These are phyloP conservation scores for Zhuqinia jingwanae DNA, from an alignment of 2,888 invertebrate species.

Conservation along the genomic window DNA sequence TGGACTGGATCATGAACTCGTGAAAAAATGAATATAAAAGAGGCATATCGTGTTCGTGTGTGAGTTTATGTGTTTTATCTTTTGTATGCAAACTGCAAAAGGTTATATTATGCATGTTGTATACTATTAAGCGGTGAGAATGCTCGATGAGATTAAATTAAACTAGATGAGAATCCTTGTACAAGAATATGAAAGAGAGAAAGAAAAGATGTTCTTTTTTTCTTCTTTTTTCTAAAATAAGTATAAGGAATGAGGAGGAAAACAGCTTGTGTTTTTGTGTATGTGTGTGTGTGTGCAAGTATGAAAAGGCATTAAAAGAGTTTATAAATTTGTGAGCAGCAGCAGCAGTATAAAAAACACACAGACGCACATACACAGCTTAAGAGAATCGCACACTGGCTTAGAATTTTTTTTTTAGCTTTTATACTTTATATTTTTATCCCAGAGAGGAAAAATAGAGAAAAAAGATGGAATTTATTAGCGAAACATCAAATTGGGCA, in stretches of 20 bases:
- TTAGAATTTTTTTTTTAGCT: not conserved
- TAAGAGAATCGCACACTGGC: not conserved
- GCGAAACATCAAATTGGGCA: slow-evolving; percentile 52
- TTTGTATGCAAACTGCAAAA: not conserved
- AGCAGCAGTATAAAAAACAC: not conserved
- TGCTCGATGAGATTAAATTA: slow-evolving; percentile 35
- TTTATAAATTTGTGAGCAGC: slow-evolving; percentile 24
- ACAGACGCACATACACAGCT: not conserved
- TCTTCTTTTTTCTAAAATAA: not conserved
- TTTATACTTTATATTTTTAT: slow-evolving; percentile 37
- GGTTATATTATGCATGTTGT: not conserved
- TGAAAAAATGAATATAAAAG: slow-evolving; percentile 6
- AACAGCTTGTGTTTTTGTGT: slow-evolving; percentile 5
- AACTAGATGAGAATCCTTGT: slow-evolving; percentile 42
- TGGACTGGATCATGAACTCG: slow-evolving; percentile 5
- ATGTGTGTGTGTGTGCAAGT: not conserved
- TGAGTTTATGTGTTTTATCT: not conserved
- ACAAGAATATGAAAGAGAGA: not conserved
- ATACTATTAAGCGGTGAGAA: slow-evolving; percentile 26
- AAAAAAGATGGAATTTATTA: slow-evolving; percentile 54
- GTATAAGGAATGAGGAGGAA: not conserved
- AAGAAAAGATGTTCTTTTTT: not conserved
- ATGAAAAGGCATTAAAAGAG: slow-evolving; percentile 38
- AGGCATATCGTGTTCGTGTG: not conserved
- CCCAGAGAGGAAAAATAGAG: not conserved